These are phyloP conservation scores for Noctua comes DNA, from an alignment of 2,888 invertebrate genomes.

Conservation along the genomic window DNA sequence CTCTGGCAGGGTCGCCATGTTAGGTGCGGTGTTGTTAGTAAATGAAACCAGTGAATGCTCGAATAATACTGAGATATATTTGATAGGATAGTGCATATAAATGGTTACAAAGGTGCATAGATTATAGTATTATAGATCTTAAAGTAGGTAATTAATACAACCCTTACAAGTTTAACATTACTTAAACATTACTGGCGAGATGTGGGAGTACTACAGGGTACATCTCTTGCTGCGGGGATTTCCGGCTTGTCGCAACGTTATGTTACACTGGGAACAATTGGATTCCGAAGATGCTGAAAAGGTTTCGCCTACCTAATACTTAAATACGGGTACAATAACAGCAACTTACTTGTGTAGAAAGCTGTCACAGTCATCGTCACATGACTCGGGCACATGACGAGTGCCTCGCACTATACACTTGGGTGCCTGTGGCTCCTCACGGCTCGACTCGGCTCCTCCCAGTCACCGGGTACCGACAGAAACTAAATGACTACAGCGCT, in stretches of 20 bases:
- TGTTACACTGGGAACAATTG: background rate
- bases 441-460: slow-evolving; percentile 42
- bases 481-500: slow-evolving; percentile 22
- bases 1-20: no score
- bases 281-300: background rate
- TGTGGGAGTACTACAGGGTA: background rate
- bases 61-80: no score
- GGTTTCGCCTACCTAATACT: background rate
- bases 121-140: no score
- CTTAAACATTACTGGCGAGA: background rate
- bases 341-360: background rate
- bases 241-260: background rate
- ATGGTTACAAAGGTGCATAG: no score
- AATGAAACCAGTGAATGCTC: no score
- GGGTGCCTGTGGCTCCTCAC: background rate
- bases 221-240: background rate
- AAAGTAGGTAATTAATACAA: no score
- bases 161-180: background rate
- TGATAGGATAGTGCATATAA: no score
- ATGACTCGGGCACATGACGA: background rate
- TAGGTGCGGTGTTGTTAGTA: no score
- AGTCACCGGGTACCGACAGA: slow-evolving; percentile 58
- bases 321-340: no score
- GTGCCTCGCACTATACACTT: background rate
- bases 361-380: background rate